These are phyloP conservation scores for Aldabrachelys gigantea DNA, from an alignment of 2,113 vertebrate genomes.

Conservation along the genomic window DNA sequence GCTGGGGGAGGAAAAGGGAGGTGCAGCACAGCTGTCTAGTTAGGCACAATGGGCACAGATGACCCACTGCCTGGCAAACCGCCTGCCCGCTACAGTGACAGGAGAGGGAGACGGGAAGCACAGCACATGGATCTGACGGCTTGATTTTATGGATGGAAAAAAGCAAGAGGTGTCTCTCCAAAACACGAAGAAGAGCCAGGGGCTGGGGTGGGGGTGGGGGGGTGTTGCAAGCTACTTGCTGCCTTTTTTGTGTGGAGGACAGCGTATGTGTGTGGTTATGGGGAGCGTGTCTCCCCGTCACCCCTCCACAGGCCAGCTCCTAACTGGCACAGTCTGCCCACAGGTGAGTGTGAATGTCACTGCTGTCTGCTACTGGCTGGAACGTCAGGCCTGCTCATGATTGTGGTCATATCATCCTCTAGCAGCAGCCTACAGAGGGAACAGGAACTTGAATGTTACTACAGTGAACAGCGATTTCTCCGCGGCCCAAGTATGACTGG, in stretches of 20 bases:
- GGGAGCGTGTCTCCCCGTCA: rapidly evolving
- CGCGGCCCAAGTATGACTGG: neutral
- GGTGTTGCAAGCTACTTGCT: neutral
- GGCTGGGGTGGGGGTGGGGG: rapidly evolving
- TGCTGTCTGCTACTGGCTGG: neutral
- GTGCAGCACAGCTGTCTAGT: rapidly evolving
- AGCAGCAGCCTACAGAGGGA: neutral
- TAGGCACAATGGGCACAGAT: neutral
- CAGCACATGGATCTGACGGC: rapidly evolving
- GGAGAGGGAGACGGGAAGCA: neutral
- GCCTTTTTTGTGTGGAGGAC: neutral
- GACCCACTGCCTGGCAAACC: neutral
- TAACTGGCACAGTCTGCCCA: neutral
- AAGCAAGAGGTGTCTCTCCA: neutral
- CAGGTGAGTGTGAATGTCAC: neutral
- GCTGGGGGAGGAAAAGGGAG: rapidly evolving
- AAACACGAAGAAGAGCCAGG: neutral
- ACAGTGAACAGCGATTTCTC: neutral
- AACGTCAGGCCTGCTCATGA: neutral
- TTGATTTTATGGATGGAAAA: neutral
- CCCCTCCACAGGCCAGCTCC: neutral
- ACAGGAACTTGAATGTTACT: neutral
- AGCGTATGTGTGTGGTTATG: neutral
- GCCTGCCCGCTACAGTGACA: neutral
- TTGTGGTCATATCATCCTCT: rapidly evolving